Evolutionary conservation across 2,888 invertebrate genomes (phyloP).

Genomic region (Drosophila siamana): DNA sequence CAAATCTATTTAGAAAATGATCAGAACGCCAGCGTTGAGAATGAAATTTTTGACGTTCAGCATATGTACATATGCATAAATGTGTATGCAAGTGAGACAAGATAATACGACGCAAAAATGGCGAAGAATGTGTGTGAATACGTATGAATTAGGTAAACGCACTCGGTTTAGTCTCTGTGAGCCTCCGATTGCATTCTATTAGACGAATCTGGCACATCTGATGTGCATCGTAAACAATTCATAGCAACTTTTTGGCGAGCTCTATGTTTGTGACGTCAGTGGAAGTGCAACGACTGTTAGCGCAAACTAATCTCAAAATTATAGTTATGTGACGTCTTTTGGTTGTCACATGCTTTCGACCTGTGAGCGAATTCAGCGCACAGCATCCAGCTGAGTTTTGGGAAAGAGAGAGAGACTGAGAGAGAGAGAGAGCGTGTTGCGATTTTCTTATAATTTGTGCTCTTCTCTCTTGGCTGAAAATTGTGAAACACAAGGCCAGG

Average conservation of each 20-base stretch:
- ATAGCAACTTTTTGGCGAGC: neutral
- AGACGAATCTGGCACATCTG: neutral
- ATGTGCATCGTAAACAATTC: neutral
- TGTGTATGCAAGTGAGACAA: conserved; percentile 14
- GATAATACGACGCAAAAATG: conserved; percentile 17
- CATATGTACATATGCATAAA: conserved; percentile 20
- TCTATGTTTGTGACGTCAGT: conserved; percentile 2
- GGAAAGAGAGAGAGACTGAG: neutral
- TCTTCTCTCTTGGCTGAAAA: conserved; percentile 4
- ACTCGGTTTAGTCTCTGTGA: neutral
- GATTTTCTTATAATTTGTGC: neutral
- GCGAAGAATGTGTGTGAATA: neutral
- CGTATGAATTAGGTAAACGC: neutral
- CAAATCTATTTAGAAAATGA: conserved; percentile 37
- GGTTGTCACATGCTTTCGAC: conserved; percentile 9
- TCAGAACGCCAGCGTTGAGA: conserved; percentile 40
- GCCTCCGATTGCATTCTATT: neutral
- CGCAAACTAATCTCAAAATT: conserved; percentile 6
- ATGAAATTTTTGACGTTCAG: conserved; percentile 49
- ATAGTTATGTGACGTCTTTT: conserved; percentile 24
- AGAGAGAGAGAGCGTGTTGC: too few species aligned
- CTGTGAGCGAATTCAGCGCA: conserved; percentile 32
- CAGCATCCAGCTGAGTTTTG: conserved; percentile 25
- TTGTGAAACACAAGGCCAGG: conserved; percentile 38
- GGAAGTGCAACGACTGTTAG: conserved; percentile 21